Base-by-base conservation (phyloP, 2,797 vertebrate genomes). In the Xiphophorus birchmanni region DNA sequence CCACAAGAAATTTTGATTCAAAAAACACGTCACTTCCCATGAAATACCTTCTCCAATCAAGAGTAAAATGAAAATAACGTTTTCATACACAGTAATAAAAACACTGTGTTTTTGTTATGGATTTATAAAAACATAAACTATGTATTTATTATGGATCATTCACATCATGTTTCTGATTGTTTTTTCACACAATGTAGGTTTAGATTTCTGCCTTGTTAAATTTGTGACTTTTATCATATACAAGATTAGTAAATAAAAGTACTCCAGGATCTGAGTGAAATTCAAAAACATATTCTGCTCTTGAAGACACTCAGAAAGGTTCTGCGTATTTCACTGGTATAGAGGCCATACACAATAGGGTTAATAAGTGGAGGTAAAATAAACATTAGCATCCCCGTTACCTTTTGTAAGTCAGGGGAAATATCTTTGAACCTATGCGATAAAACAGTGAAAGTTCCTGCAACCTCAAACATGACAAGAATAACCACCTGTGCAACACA, bases 321-420 rank as follows among this genome's bases (percentile, higher is more conserved):
- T 54, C 45, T 87, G 79, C 93, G 87, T 85, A 96, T 92, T 88
- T 96, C 94, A 5, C 84, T 91, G 18, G 95, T 93, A 50, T 96
- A 94, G 11, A 96, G 73, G 42, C 96, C 95, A 9, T 96, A 96
- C 1, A 96, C 94, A 37, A 96, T 82, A 11, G 95, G 95, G 90
- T 96, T 96, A 35, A 96, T 80, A 77, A 95, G 81, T 0, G 96
- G 95, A 21, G 95, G 91, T 1, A 96, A 79, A 10, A 95, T 60
- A 84, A 95, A 96, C 76, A 95, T 95, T 0, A 96, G 42, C 94
- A 96, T 94, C 8, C 96, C 96, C 91, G 93, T 95, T 13, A 95
- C 92, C 87, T 95, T 96, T 54, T 95, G 94, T 79, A 96, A 74
- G 75, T 96, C 90, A 17, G 80, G 0, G 0, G 94, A 94, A 48